Conservation (phyloP, 2,888 invertebrate species). For the Heliconius hortense region DNA sequence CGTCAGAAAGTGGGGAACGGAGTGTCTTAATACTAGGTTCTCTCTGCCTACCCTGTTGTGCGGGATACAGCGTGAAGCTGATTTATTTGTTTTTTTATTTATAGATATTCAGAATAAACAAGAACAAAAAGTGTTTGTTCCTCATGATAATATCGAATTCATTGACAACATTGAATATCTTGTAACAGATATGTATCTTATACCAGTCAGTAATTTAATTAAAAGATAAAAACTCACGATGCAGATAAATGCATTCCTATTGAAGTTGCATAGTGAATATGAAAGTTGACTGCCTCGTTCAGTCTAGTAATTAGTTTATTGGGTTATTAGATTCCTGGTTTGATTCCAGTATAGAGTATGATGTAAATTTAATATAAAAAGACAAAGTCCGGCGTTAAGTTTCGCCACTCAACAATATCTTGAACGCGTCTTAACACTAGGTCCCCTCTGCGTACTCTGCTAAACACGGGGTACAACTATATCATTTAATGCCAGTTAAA, state of each 20-base stretch:
- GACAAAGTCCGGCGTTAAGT: too few species aligned
- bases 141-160: constrained; percentile 19
- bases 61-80: too few species aligned
- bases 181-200: constrained; percentile 2
- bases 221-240: constrained; percentile 17
- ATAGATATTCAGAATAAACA: not conserved
- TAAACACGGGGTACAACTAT: too few species aligned
- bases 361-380: not conserved
- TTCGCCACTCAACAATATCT: too few species aligned
- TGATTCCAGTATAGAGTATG: not conserved
- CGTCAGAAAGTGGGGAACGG: too few species aligned
- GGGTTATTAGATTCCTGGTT: not conserved
- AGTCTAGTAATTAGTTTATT: not conserved
- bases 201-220: constrained; percentile 14
- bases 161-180: constrained; percentile 11
- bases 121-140: constrained; percentile 4
- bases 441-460: too few species aligned
- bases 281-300: constrained; percentile 12
- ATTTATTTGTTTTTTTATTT: not conserved
- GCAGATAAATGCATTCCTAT: constrained; percentile 17
- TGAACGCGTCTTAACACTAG: too few species aligned
- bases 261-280: not conserved
- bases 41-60: too few species aligned
- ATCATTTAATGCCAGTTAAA: not conserved
- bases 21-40: too few species aligned